Evolutionary conservation across 2,113 vertebrate genomes (phyloP).

Genomic region (Epinephelus fuscoguttatus): DNA sequence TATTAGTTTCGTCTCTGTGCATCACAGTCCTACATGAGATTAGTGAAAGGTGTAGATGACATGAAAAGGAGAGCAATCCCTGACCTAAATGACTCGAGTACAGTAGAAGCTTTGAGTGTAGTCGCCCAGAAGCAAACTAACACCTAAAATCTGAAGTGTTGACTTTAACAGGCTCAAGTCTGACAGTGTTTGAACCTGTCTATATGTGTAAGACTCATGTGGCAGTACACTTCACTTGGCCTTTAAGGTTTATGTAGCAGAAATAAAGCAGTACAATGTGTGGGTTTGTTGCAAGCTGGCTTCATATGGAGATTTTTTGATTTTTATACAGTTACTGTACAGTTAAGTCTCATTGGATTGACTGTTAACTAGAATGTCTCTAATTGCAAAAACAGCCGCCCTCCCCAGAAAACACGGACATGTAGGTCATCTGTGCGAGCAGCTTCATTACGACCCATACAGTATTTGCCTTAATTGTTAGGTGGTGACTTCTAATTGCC

Average conservation of each 20-base stretch:
- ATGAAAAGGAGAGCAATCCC: not conserved
- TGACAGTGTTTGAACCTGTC: not conserved
- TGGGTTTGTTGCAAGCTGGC: not conserved
- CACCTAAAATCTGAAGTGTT: not conserved
- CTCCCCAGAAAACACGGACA: too few relatives aligned
- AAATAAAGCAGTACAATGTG: not conserved
- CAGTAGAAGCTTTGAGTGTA: not conserved
- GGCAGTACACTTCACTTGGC: not conserved
- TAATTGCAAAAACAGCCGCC: not conserved
- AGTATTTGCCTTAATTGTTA: too few relatives aligned
- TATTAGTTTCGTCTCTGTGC: not conserved
- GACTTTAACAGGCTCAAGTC: not conserved
- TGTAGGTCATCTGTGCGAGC: too few relatives aligned
- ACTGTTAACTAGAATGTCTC: not conserved
- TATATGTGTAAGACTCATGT: not conserved
- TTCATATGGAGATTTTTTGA: not conserved
- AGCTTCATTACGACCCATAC: too few relatives aligned
- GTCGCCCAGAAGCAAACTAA: not conserved
- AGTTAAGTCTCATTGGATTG: not conserved
- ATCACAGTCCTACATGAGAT: not conserved
- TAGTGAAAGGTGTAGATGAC: not conserved
- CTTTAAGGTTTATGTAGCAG: not conserved
- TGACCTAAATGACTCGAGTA: not conserved
- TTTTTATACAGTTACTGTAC: not conserved
- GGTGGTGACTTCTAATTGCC: too few relatives aligned